Evolutionary conservation across 1,140 invertebrate species (phyloP).

Genomic region (Ostrea edulis): DNA sequence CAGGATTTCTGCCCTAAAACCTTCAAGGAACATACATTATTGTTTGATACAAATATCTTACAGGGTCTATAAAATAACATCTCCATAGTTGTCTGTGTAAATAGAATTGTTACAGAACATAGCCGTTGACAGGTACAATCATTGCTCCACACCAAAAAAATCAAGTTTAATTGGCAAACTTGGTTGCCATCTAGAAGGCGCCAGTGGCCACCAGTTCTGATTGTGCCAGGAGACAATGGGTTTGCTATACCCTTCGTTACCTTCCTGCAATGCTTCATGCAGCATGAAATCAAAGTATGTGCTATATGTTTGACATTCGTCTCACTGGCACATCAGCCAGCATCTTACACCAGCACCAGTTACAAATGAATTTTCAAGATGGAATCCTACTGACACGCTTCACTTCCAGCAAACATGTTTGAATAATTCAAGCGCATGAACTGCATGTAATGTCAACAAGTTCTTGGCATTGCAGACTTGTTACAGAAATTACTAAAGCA

Average conservation of each 20-base stretch:
- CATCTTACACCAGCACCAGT: background rate
- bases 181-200: background rate
- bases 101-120: no score
- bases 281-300: slow-evolving; percentile 29
- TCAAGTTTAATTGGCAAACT: background rate
- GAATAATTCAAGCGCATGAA: slow-evolving; percentile 20
- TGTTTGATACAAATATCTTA: no score
- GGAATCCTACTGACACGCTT: background rate
- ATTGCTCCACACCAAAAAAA: background rate
- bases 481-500: no score
- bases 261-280: slow-evolving; percentile 1
- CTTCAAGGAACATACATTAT: background rate
- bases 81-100: no score
- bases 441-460: slow-evolving; percentile 29
- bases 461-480: slow-evolving; percentile 15
- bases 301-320: slow-evolving; percentile 20
- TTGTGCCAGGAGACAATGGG: background rate
- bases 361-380: slow-evolving; percentile 15
- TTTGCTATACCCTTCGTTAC: background rate
- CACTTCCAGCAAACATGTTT: slow-evolving; percentile 21
- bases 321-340: background rate
- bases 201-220: background rate
- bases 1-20: background rate
- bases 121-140: background rate
- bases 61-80: no score